Percentiles rank a stretch among this genome's conserved stretches.
These are phyloP conservation scores for Syngnathus rostellatus DNA, from an alignment of 2,797 vertebrate species.

Conservation along the genomic window DNA sequence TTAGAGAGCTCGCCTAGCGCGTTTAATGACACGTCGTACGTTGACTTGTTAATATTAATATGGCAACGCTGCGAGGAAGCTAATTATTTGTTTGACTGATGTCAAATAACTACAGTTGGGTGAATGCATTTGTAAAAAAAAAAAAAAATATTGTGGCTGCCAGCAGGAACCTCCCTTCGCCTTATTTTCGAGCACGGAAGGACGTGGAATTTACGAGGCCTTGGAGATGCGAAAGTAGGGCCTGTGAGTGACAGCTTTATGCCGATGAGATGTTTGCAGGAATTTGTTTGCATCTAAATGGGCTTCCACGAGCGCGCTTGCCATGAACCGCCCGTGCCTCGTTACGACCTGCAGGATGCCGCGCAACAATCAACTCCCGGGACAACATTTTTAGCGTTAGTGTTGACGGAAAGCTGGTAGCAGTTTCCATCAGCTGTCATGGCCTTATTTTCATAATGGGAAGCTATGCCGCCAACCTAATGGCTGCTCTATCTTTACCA, in stretches of 20 bases:
- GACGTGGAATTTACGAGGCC: slow-evolving; percentile 23
- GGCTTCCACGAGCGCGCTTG: slow-evolving; percentile 1
- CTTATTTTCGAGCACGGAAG: slow-evolving; percentile 23
- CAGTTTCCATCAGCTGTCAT: slow-evolving; percentile 4
- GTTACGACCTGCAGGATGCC: neutral
- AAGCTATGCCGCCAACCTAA: neutral
- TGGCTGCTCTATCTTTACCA: neutral
- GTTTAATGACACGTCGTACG: slow-evolving; percentile 60
- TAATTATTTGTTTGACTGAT: slow-evolving; percentile 63
- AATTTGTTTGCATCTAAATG: slow-evolving; percentile 28
- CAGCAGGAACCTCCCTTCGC: slow-evolving; percentile 24
- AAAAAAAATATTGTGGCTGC: slow-evolving; percentile 40
- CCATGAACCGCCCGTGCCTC: neutral
- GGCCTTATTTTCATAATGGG: neutral
- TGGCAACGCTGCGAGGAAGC: slow-evolving; percentile 60
- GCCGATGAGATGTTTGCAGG: slow-evolving; percentile 20
- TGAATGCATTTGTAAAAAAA: neutral
- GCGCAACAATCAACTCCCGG: neutral
- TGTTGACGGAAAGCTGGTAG: neutral
- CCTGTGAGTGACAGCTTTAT: slow-evolving; percentile 35
- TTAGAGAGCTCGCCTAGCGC: slow-evolving; percentile 54
- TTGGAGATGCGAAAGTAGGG: slow-evolving; percentile 23
- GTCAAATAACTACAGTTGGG: slow-evolving; percentile 51
- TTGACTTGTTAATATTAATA: slow-evolving; percentile 64
- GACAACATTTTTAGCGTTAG: slow-evolving; percentile 1